Base-by-base conservation (phyloP, 2,113 vertebrate species). In the Nyctibius bracteatus region DNA sequence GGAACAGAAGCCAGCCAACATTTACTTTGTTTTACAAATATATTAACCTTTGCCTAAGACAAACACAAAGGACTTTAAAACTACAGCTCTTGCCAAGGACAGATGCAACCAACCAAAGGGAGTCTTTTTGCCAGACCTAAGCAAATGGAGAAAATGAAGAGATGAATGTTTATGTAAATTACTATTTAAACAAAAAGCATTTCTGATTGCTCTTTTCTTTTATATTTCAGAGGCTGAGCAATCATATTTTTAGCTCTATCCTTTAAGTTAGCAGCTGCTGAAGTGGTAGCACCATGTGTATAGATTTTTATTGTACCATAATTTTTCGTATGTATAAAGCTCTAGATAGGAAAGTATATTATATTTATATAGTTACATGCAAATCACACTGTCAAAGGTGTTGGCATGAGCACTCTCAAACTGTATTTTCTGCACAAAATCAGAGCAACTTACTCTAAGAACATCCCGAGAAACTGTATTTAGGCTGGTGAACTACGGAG, bases 111-210 rank as follows among this genome's bases (percentile, higher is more conserved):
- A 80, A 52, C 91, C 95, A 96, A 96, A 91, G n/a, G 75, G 43
- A 97, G 75, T 51, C 39, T 95, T 97, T 96, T 95, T 96, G 92
- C 80, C 47, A 96, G 63, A 92, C 86, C 61, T 96, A 96, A 97
- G 84, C 68, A 94, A 93, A 88, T 62, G 77, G 89, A 94, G 91
- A 95, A 94, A 95, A 97, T 97, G 96, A 98, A 98, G 97, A 97
- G 78, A 95, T 96, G n/a, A 97, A 95, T 95, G 92, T 98, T 98
- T 96, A 88, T 98, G 96, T 97, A 96, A 96, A 96, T 96, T 96
- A 93, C 91, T 98, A 97, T 98, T 98, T 98, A 98, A 98, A 94
- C 87, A 74, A 95, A 97, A 97, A 97, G 62, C 90, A 92, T 87
- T 97, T 98, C 88, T 98, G 89, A 97, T 96, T 97, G 95, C 95